Conservation (phyloP, 1,140 invertebrate genomes). For the Neodiprion fabricii region DNA sequence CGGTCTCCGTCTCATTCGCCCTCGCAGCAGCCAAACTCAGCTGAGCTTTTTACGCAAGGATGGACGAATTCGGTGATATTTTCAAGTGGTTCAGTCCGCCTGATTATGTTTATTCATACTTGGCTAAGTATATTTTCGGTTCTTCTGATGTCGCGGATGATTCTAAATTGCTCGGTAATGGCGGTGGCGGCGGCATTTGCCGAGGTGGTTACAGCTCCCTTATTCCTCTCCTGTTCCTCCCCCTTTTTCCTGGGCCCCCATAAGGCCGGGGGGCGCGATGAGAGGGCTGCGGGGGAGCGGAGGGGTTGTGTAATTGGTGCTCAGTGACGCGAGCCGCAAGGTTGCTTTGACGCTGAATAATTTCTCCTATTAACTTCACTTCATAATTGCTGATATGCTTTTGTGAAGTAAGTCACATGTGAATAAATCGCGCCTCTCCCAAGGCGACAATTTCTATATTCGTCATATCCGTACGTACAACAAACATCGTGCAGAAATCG, state of each 20-base stretch:
- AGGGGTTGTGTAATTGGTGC: slow-evolving; percentile 47
- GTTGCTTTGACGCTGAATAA: slow-evolving; percentile 43
- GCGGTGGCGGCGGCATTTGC: slow-evolving; percentile 25
- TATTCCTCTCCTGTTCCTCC: slow-evolving; percentile 9
- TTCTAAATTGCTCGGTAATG: slow-evolving; percentile 50
- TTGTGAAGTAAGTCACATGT: slow-evolving; percentile 33
- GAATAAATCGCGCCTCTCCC: slow-evolving; percentile 15
- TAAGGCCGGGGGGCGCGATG: not conserved
- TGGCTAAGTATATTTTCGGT: slow-evolving; percentile 46
- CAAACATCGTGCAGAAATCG: too few species aligned
- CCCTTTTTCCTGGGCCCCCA: not conserved
- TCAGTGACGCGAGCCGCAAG: slow-evolving; percentile 40
- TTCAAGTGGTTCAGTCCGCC: slow-evolving; percentile 41
- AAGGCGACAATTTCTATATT: not conserved
- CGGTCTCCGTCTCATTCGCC: not conserved
- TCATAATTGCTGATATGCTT: slow-evolving; percentile 42
- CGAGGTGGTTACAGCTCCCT: slow-evolving; percentile 23
- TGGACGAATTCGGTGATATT: slow-evolving; percentile 37
- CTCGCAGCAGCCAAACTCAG: not conserved
- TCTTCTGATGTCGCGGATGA: slow-evolving; percentile 50
- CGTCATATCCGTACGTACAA: not conserved
- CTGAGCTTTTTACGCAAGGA: slow-evolving; percentile 36
- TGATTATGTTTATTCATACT: slow-evolving; percentile 50
- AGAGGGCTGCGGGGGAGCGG: slow-evolving; percentile 28
- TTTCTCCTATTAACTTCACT: slow-evolving; percentile 41